These are phyloP conservation scores for Peromyscus attwateri DNA, from an alignment of 2,797 vertebrate species.

Conservation along the genomic window DNA sequence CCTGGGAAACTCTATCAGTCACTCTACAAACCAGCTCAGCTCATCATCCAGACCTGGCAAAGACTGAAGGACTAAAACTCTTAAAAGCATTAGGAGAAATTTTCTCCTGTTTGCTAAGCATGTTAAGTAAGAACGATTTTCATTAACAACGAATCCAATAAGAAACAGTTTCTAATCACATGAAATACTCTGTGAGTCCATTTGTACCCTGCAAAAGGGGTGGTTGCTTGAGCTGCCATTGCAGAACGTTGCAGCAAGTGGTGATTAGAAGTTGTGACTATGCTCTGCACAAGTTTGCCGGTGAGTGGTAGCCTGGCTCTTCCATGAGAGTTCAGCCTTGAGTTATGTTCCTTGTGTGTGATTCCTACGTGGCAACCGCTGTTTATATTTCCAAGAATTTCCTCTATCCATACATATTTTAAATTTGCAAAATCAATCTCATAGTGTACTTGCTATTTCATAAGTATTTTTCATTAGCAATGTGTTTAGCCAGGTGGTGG, in stretches of 20 bases:
- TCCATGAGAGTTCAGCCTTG: not conserved
- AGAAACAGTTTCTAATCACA: not conserved
- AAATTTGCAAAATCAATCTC: constrained; percentile 65
- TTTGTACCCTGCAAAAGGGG: not conserved
- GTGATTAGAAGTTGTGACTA: constrained; percentile 2
- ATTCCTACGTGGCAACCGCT: not conserved
- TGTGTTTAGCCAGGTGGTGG: not conserved
- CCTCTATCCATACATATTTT: not conserved
- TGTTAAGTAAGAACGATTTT: constrained; percentile 17
- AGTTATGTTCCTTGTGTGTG: not conserved
- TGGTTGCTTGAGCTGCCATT: not conserved
- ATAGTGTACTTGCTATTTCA: not conserved
- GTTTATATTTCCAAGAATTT: not conserved
- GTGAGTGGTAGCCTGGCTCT: not conserved
- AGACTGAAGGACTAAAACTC: constrained; percentile 53
- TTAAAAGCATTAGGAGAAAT: constrained; percentile 41
- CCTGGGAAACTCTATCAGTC: constrained; percentile 69
- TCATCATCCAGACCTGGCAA: constrained; percentile 19
- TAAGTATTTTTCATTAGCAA: not conserved
- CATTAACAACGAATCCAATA: not conserved
- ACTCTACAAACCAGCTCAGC: constrained; percentile 60
- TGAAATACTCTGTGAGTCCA: not conserved
- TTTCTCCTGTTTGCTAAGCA: not conserved
- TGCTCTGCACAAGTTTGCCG: not conserved
- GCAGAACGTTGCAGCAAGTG: constrained; percentile 7